A percentile compares a stretch with the other conserved stretches of the same genome.
These are phyloP conservation scores for Orchesellides sinensis DNA, from an alignment of 2,888 invertebrate species.

Conservation along the genomic window DNA sequence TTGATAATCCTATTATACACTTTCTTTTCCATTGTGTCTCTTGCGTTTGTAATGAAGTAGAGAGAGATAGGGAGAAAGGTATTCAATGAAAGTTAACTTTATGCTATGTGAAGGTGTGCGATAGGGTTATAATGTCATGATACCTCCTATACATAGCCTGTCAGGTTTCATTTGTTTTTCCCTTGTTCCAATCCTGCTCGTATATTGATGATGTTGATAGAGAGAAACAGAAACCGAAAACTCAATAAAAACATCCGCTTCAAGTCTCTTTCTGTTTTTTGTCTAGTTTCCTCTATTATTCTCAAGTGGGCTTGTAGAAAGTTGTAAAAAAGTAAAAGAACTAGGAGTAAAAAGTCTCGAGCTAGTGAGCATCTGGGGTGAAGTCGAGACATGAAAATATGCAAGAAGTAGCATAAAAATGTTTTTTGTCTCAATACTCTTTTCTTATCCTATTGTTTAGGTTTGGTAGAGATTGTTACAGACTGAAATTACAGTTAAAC, in stretches of 20 bases:
- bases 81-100: neutral
- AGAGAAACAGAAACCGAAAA: neutral
- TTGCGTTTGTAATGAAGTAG: neutral
- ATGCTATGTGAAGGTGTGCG: neutral
- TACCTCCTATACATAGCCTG: too few species aligned
- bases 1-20: too few species aligned
- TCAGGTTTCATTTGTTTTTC: neutral
- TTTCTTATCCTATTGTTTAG: too few species aligned
- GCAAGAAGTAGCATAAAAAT: too few species aligned
- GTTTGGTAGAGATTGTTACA: too few species aligned
- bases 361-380: too few species aligned
- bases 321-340: neutral
- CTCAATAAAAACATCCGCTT: slow-evolving; percentile 1
- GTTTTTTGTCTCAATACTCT: too few species aligned
- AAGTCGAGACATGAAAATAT: too few species aligned
- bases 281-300: neutral
- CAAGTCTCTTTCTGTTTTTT: neutral
- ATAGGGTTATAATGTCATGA: neutral
- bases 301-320: neutral
- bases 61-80: neutral
- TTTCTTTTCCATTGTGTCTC: too few species aligned
- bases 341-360: neutral
- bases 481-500: too few species aligned
- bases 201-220: neutral
- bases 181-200: neutral